Percentiles rank a stretch among this genome's conserved stretches.
These are phyloP conservation scores for Irena cyanogastra DNA, from an alignment of 2,113 vertebrate species.

Conservation along the genomic window DNA sequence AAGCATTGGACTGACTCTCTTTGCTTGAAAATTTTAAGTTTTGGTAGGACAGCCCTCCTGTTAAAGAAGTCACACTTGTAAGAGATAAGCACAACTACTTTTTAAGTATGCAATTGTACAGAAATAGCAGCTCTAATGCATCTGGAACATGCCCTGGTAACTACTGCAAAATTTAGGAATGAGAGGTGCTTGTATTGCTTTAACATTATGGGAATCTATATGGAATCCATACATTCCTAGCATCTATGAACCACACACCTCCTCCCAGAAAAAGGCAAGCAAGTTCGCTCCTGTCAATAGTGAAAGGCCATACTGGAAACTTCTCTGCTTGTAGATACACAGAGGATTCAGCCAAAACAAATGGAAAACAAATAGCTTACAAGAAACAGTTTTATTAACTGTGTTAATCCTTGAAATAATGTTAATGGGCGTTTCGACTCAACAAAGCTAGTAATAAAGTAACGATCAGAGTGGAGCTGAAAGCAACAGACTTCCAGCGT, in stretches of 20 bases:
- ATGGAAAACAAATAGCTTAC: neutral
- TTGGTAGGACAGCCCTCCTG: neutral
- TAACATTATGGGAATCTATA: neutral
- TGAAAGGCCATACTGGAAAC: neutral
- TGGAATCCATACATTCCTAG: fast-evolving
- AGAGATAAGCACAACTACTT: neutral
- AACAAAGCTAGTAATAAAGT: neutral
- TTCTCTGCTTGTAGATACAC: neutral
- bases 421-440: fast-evolving
- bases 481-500: fast-evolving
- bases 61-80: neutral
- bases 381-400: neutral
- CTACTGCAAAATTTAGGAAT: neutral
- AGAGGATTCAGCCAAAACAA: neutral
- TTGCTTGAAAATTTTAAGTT: neutral
- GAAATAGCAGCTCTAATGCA: neutral
- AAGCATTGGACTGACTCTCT: neutral
- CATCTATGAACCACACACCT: neutral
- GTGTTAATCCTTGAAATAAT: neutral
- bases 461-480: neutral
- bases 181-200: neutral
- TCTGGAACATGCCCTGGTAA: neutral
- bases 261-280: neutral
- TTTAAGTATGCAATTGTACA: neutral
- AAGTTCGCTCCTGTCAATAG: neutral